Percentiles rank a stretch among this genome's conserved stretches.
These are phyloP conservation scores for Drosophila barbarae DNA, from an alignment of 2,888 invertebrate species.

Conservation along the genomic window DNA sequence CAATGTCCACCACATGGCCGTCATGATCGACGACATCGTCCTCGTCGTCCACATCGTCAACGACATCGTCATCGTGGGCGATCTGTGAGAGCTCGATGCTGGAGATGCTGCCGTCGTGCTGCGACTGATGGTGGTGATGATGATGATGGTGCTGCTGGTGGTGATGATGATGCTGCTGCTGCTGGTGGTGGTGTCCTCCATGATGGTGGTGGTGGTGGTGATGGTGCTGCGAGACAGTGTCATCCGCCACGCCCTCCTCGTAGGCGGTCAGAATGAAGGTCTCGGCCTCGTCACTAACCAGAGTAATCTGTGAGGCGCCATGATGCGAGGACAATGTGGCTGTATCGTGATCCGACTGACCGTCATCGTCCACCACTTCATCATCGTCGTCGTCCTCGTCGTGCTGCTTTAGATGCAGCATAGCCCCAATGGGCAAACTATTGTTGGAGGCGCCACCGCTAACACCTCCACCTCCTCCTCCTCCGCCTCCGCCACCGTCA, in stretches of 20 bases:
- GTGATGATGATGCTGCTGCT: slow-evolving; percentile 36
- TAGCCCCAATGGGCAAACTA: slow-evolving; percentile 40
- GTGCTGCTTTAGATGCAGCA: slow-evolving; percentile 58
- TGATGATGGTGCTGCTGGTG: slow-evolving; percentile 53
- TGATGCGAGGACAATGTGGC: slow-evolving; percentile 57
- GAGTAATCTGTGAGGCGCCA: slow-evolving; percentile 63
- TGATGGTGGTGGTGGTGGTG: slow-evolving; percentile 32
- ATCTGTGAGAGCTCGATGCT: slow-evolving; percentile 66
- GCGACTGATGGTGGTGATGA: slow-evolving; percentile 58
- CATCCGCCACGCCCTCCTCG: slow-evolving; percentile 74
- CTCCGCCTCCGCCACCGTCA: background rate
- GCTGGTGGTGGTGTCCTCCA: slow-evolving; percentile 36
- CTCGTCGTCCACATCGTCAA: slow-evolving; percentile 58
- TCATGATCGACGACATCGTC: slow-evolving; percentile 62
- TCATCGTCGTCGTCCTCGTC: slow-evolving; percentile 60
- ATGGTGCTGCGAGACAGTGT: slow-evolving; percentile 57
- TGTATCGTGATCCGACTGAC: slow-evolving; percentile 51
- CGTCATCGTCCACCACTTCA: slow-evolving; percentile 62
- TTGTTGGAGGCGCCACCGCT: slow-evolving; percentile 24
- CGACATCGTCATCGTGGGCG: slow-evolving; percentile 57
- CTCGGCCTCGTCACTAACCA: slow-evolving; percentile 73
- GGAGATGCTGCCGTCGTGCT: slow-evolving; percentile 70
- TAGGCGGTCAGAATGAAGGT: slow-evolving; percentile 73
- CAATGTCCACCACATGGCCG: slow-evolving; percentile 70
- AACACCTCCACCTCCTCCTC: background rate